A percentile compares a stretch with the other conserved stretches of the same genome.
phyloP scores from a whole-genome alignment of 2,888 invertebrate species.

The Tolmerus cingulatus region DNA sequence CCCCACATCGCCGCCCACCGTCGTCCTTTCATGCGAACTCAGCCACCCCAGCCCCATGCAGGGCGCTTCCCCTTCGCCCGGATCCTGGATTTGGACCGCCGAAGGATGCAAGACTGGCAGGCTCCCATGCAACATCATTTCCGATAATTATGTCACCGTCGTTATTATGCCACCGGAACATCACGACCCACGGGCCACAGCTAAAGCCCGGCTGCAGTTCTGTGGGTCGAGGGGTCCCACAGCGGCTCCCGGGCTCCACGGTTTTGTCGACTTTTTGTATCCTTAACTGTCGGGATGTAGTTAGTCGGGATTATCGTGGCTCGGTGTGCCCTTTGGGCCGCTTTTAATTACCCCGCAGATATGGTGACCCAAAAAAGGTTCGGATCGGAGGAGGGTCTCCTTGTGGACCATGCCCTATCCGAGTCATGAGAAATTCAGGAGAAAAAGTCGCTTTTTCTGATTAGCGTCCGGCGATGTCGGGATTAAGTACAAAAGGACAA shows the following conservation, averaged over 20 bases:
- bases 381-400: neutral
- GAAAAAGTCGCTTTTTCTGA: neutral
- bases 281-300: neutral
- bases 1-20: neutral
- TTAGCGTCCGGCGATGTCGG: neutral
- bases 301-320: neutral
- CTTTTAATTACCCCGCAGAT: neutral
- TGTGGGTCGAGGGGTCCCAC: neutral
- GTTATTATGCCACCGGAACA: conserved; percentile 30
- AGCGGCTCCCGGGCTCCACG: neutral
- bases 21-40: neutral
- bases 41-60: neutral
- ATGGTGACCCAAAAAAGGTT: neutral
- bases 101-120: neutral
- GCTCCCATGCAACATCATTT: conserved; percentile 19
- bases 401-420: neutral
- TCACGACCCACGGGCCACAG: neutral
- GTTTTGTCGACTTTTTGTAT: neutral
- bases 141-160: conserved; percentile 34
- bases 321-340: neutral
- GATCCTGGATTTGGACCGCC: neutral
- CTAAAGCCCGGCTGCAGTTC: neutral
- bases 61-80: neutral
- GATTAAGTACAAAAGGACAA: neutral
- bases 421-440: neutral